Evolutionary conservation across 1,140 invertebrate species (phyloP).

Genomic region (Patella vulgata): DNA sequence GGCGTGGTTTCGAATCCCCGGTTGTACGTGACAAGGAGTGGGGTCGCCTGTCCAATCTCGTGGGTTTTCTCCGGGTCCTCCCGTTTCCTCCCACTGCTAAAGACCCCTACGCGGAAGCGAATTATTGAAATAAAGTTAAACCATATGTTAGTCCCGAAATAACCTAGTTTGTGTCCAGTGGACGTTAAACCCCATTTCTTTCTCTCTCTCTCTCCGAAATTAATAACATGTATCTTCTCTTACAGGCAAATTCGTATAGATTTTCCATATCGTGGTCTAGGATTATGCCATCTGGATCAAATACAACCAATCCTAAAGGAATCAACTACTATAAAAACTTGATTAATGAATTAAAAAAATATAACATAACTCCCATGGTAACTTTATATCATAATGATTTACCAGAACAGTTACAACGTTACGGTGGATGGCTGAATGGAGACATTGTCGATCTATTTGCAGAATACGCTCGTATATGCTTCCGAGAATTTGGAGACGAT

Average conservation of each 20-base stretch:
- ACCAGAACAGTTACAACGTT: conserved; percentile 42
- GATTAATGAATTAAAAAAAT: conserved; percentile 48
- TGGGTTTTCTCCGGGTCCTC: too few relatives aligned
- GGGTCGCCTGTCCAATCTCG: too few relatives aligned
- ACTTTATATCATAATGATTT: conserved; percentile 70
- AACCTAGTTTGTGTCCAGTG: too few relatives aligned
- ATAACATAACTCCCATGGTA: conserved; percentile 66
- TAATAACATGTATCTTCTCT: neutral
- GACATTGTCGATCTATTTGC: conserved; percentile 69
- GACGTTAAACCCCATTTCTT: too few relatives aligned
- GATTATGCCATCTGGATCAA: conserved; percentile 50
- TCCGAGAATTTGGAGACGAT: conserved; percentile 61
- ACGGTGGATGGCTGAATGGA: conserved; percentile 71
- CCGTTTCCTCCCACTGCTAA: too few relatives aligned
- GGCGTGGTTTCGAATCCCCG: too few relatives aligned
- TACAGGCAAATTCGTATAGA: conserved; percentile 54
- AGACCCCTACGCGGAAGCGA: too few relatives aligned
- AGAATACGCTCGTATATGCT: conserved; percentile 66
- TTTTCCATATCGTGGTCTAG: conserved; percentile 60
- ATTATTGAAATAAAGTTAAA: too few relatives aligned
- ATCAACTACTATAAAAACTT: conserved; percentile 55
- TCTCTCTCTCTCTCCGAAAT: too few relatives aligned
- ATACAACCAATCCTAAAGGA: conserved; percentile 37
- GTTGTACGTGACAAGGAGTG: too few relatives aligned
- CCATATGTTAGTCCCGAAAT: too few relatives aligned